Percentiles rank a stretch among this genome's conserved stretches.
Conservation (phyloP, 2,888 invertebrate species). For the Conops quadrifasciatus region DNA sequence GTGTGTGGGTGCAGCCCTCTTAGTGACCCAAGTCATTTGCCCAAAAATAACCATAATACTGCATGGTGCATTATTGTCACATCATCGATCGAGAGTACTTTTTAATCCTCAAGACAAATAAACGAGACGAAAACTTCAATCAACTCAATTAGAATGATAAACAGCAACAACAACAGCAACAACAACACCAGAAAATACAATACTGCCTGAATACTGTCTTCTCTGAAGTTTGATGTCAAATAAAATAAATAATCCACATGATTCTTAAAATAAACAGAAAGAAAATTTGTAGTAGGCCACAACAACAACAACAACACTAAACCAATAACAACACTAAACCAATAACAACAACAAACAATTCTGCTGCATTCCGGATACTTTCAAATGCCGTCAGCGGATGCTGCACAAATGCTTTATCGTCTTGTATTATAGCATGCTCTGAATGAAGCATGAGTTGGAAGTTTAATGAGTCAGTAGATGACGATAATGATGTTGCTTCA, state of each 20-base stretch:
- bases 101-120: constrained; percentile 47
- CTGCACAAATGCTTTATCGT: neutral
- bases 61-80: no score
- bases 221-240: no score
- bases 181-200: no score
- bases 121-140: constrained; percentile 36
- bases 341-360: constrained; percentile 13
- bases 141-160: neutral
- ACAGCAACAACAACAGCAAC: no score
- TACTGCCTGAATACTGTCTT: no score
- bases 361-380: constrained; percentile 16
- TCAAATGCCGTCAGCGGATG: neutral
- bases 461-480: constrained; percentile 27
- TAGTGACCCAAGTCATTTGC: no score
- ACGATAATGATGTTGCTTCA: constrained; percentile 1
- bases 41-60: no score
- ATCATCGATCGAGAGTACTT: no score
- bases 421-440: no score
- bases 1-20: no score
- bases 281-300: no score
- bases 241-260: no score
- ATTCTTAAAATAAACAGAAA: neutral
- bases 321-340: neutral
- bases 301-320: constrained; percentile 2
- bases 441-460: constrained; percentile 36